These are phyloP conservation scores for Orgyia antiqua DNA, from an alignment of 2,888 invertebrate species.

Conservation along the genomic window DNA sequence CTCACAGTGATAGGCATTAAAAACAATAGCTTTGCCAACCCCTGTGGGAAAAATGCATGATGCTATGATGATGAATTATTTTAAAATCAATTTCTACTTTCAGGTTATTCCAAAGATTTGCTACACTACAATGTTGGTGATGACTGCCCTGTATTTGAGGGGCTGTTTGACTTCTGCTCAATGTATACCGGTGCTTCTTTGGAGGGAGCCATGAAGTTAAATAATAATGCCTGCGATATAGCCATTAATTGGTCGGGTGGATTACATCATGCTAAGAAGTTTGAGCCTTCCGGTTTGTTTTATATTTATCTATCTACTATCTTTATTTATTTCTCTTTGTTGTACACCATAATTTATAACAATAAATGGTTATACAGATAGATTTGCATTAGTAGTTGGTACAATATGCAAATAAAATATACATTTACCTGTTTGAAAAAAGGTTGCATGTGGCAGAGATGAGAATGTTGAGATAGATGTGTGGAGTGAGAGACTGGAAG, in stretches of 20 bases:
- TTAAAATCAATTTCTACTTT: too few relatives aligned
- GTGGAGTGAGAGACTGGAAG: too few relatives aligned
- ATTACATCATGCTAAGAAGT: conserved; percentile 99
- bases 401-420: too few relatives aligned
- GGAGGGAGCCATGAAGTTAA: conserved; percentile 97
- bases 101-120: conserved; percentile 92
- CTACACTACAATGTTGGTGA: conserved; percentile 98
- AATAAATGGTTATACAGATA: too few relatives aligned
- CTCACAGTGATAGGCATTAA: too few relatives aligned
- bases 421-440: too few relatives aligned
- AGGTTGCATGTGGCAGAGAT: too few relatives aligned
- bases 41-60: too few relatives aligned
- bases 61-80: too few relatives aligned
- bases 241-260: conserved; percentile 99
- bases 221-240: conserved; percentile 96
- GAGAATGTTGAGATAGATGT: too few relatives aligned
- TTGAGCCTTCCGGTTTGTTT: conserved; percentile 90
- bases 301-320: background rate
- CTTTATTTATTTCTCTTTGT: background rate
- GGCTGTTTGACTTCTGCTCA: conserved; percentile 98
- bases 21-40: too few relatives aligned
- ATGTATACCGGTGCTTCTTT: conserved; percentile 99
- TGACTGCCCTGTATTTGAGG: conserved; percentile 97
- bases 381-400: too few relatives aligned
- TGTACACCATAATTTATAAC: background rate